Conservation (phyloP, 2,888 invertebrate species). For the Mesochorus sp. region DNA sequence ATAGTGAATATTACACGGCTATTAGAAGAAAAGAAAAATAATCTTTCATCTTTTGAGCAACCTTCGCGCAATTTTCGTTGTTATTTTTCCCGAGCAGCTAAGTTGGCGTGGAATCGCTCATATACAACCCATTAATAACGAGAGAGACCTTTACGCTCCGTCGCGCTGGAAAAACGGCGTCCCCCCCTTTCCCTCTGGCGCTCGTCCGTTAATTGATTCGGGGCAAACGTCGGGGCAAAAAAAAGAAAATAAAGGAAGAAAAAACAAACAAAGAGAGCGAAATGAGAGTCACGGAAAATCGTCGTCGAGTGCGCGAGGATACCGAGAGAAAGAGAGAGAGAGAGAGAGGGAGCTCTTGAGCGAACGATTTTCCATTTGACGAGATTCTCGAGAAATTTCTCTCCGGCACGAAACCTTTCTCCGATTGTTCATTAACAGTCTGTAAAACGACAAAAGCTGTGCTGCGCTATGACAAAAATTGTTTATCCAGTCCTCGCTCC, state of each 20-base stretch:
- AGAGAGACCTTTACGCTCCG: constrained; percentile 70
- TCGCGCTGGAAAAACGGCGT: constrained; percentile 63
- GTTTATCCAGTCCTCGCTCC: constrained; percentile 31
- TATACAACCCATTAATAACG: constrained; percentile 74
- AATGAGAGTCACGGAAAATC: constrained; percentile 55
- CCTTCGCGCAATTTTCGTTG: too few relatives aligned
- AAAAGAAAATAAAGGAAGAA: constrained; percentile 23
- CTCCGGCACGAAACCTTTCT: not conserved
- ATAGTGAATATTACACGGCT: too few relatives aligned
- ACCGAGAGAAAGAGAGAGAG: not conserved
- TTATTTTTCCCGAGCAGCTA: too few relatives aligned
- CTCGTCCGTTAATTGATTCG: constrained; percentile 58
- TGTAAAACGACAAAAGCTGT: not conserved
- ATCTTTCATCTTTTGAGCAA: too few relatives aligned
- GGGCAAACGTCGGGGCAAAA: constrained; percentile 42
- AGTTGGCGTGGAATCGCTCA: too few relatives aligned
- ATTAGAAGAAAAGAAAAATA: too few relatives aligned
- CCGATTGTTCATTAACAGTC: not conserved
- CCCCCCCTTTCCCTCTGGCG: constrained; percentile 35
- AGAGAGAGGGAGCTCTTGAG: not conserved
- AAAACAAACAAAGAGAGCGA: constrained; percentile 45
- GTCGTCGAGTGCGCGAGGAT: constrained; percentile 62
- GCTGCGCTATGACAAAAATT: constrained; percentile 5
- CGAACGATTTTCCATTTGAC: constrained; percentile 29
- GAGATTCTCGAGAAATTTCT: not conserved